Conservation (phyloP, 2,797 vertebrate species). For the Apogon talboti region DNA sequence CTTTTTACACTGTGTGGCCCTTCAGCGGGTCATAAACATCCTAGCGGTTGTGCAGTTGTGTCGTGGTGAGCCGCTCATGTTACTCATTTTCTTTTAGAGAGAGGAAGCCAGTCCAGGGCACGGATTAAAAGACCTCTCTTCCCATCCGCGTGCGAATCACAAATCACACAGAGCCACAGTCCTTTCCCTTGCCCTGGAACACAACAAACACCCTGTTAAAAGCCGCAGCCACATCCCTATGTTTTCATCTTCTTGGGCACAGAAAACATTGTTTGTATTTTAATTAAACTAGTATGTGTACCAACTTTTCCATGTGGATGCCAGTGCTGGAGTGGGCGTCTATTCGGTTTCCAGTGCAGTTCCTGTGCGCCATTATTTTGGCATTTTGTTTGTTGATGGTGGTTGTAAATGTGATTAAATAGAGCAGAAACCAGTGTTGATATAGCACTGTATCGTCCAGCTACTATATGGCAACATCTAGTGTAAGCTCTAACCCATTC, state of each 20-base stretch:
- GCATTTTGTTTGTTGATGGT: conserved; percentile 7
- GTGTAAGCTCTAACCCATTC: conserved; percentile 8
- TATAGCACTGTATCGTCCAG: conserved; percentile 23
- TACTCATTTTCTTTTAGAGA: conserved; percentile 70
- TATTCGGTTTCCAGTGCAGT: conserved; percentile 12
- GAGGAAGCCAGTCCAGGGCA: conserved; percentile 52
- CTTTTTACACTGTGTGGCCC: conserved; percentile 45
- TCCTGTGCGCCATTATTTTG: conserved; percentile 3
- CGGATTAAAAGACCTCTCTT: conserved; percentile 75
- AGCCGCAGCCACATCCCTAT: conserved; percentile 59
- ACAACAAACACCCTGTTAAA: conserved; percentile 75
- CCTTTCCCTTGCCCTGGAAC: conserved; percentile 63
- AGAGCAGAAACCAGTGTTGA: not conserved
- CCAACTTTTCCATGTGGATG: conserved; percentile 51
- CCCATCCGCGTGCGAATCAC: conserved; percentile 71
- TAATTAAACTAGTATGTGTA: conserved; percentile 50
- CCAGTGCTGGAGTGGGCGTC: conserved; percentile 21
- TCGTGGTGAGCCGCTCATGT: conserved; percentile 54
- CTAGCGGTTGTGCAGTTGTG: conserved; percentile 58
- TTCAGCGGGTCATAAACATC: conserved; percentile 59
- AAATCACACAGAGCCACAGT: conserved; percentile 64
- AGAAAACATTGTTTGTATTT: conserved; percentile 57
- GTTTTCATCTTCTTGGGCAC: conserved; percentile 57
- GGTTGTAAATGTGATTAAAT: conserved; percentile 5
- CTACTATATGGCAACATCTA: conserved; percentile 29